Conservation (phyloP, 2,113 vertebrate species). For the Spheniscus mendiculus region DNA sequence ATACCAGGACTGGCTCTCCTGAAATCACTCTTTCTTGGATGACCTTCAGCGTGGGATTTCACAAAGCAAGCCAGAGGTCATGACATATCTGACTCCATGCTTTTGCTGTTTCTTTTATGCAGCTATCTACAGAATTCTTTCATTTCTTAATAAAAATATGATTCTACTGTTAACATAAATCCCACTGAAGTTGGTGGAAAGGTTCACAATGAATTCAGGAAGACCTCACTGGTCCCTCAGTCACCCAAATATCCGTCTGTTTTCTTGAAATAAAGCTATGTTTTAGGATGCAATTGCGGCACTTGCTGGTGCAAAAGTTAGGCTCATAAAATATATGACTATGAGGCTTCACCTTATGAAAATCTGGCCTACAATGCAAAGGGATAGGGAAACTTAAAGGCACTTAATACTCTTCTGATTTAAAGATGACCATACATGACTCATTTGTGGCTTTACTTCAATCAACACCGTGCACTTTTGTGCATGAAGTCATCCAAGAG, state of each 20-base stretch:
- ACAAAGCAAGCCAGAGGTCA: neutral
- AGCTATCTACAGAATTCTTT: neutral
- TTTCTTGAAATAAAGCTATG: neutral
- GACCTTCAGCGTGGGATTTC: neutral
- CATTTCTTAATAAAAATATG: neutral
- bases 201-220: neutral
- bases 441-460: constrained; percentile 35
- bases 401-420: neutral
- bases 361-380: neutral
- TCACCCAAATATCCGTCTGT: neutral
- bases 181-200: neutral
- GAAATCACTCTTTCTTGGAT: neutral
- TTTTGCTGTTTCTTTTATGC: neutral
- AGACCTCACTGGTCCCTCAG: neutral
- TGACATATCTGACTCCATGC: neutral
- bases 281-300: neutral
- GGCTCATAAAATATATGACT: neutral
- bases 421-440: constrained; percentile 6
- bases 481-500: constrained; percentile 35
- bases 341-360: neutral
- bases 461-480: neutral
- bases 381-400: neutral
- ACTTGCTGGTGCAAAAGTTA: neutral
- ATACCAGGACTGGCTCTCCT: neutral
- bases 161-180: neutral